These are phyloP conservation scores for Bombus impatiens DNA, from an alignment of 1,140 invertebrate species.

Conservation along the genomic window DNA sequence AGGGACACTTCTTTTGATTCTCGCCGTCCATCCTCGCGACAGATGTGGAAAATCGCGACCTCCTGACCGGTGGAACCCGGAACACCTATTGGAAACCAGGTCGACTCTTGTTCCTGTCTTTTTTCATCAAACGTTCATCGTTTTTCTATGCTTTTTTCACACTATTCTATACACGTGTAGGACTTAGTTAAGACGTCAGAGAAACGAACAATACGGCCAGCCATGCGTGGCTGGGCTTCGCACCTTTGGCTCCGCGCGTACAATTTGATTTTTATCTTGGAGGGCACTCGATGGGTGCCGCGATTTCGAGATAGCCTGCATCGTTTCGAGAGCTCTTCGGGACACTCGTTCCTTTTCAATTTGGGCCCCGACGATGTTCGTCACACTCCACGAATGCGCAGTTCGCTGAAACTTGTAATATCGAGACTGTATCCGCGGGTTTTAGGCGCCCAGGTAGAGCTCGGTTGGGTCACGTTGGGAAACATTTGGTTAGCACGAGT, in stretches of 20 bases:
- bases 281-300: conserved; percentile 80
- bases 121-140: not conserved
- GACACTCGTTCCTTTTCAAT: conserved; percentile 57
- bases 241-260: conserved; percentile 77
- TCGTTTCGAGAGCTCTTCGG: conserved; percentile 76
- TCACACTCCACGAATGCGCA: conserved; percentile 62
- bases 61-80: conserved; percentile 43
- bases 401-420: conserved; percentile 47
- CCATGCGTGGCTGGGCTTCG: conserved; percentile 80
- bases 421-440: not conserved
- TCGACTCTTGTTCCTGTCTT: conserved; percentile 37
- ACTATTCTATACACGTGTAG: conserved; percentile 18
- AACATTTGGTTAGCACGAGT: not conserved
- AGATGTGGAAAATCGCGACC: conserved; percentile 61
- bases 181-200: conserved; percentile 83
- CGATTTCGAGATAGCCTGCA: conserved; percentile 80
- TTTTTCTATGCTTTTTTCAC: not conserved
- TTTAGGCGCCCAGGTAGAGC: not conserved
- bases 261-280: conserved; percentile 82
- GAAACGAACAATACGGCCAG: conserved; percentile 79
- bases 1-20: conserved; percentile 46
- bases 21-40: conserved; percentile 61
- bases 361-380: conserved; percentile 61
- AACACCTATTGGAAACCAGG: conserved; percentile 1
- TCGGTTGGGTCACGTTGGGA: not conserved